A percentile compares a stretch with the other conserved stretches of the same genome.
These are phyloP conservation scores for Fringilla coelebs DNA, from an alignment of 2,797 vertebrate genomes.

Conservation along the genomic window DNA sequence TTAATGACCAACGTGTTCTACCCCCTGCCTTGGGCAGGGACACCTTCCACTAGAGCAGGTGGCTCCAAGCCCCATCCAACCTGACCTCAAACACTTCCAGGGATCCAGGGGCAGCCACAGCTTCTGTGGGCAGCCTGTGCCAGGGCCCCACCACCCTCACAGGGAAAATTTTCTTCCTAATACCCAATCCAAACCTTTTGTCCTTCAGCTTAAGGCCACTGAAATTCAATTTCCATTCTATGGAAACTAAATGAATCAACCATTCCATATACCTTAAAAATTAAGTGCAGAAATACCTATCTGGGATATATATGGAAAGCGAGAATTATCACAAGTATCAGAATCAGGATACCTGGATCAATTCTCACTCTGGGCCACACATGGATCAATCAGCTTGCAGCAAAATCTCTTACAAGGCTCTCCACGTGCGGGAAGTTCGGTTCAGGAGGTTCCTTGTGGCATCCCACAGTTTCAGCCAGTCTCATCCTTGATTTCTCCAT, in stretches of 20 bases:
- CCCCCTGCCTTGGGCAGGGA: neutral
- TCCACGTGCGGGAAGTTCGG: rapidly evolving
- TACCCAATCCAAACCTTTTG: rapidly evolving
- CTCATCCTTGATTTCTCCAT: neutral
- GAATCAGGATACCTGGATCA: neutral
- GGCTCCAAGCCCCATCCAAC: neutral
- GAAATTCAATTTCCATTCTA: neutral
- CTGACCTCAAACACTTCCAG: neutral
- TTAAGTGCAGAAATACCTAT: rapidly evolving
- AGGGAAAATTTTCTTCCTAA: neutral
- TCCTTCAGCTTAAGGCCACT: neutral
- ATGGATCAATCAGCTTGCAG: rapidly evolving
- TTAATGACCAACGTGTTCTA: neutral
- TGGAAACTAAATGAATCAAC: neutral
- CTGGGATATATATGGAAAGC: neutral
- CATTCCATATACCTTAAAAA: neutral
- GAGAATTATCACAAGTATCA: neutral
- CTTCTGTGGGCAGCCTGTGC: neutral
- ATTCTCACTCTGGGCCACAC: neutral
- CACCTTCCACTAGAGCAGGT: neutral
- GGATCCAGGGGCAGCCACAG: neutral
- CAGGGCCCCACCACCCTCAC: neutral
- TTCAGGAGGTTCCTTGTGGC: neutral
- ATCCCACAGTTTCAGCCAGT: neutral
- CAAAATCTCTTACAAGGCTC: neutral